A percentile compares a stretch with the other conserved stretches of the same genome.
Conservation (phyloP, 37 sponge, comb jelly and placozoan genomes). For the Axinella damicornis region DNA sequence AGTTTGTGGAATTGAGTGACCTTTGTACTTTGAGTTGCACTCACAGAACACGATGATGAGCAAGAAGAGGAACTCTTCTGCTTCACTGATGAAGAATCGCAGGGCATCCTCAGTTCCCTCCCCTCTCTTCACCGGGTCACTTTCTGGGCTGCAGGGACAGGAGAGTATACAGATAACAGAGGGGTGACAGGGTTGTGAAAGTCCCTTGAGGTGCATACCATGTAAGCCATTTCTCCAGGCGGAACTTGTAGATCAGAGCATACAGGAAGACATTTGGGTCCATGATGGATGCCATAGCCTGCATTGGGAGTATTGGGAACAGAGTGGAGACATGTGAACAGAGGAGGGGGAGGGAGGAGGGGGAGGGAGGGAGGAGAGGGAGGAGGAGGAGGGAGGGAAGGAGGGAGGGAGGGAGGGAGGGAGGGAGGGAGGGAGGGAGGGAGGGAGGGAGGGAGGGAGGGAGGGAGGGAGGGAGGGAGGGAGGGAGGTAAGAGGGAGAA, state of each 20-base stretch:
- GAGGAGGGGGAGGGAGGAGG: too few species aligned
- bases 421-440: neutral
- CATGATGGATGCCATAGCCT: conserved; percentile 73
- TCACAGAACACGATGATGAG: conserved; percentile 73
- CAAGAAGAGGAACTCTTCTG: conserved; percentile 79
- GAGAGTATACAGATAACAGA: too few species aligned
- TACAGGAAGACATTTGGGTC: conserved; percentile 70
- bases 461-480: neutral
- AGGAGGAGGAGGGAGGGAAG: neutral
- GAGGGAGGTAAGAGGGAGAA: conserved; percentile 3
- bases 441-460: neutral
- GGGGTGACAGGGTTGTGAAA: too few species aligned
- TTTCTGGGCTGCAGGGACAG: conserved; percentile 34
- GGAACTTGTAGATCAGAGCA: conserved; percentile 75
- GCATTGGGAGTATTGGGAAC: too few species aligned
- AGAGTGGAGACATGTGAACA: too few species aligned
- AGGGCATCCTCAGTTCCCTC: conserved; percentile 69
- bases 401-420: neutral
- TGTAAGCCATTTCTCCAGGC: conserved; percentile 67
- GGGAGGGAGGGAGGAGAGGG: too few species aligned
- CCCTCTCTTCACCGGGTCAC: conserved; percentile 33
- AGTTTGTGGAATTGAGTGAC: too few species aligned
- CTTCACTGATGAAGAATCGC: conserved; percentile 70
- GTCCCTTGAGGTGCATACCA: too few species aligned
- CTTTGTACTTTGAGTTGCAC: neutral